Evolutionary conservation across 2,797 vertebrate genomes (phyloP), one percentile per base, ranked within the genome.

Genomic region (Momotus momota): DNA sequence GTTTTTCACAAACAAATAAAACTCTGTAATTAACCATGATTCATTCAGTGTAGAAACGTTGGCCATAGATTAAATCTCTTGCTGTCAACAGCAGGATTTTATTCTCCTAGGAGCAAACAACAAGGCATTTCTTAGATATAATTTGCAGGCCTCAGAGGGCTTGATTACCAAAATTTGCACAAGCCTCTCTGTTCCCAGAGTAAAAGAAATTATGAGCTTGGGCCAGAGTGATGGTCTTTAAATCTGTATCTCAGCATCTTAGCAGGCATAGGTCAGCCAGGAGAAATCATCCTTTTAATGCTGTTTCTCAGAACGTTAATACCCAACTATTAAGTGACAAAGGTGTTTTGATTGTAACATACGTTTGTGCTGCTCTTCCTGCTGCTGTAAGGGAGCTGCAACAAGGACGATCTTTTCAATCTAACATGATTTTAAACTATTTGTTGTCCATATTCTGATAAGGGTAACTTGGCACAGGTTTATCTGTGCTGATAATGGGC

Each of bases 401-500:
- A 86, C 51, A 93, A 87, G 92, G 86, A 77, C 61, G 57, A 86
- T 92, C 62, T 94, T 88, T 96, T 94, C 67, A 89, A 61, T 94
- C 88, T 94, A 65, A 90, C 52, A 62, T 70, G 67, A 45, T 96
- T 97, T 97, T 94, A 88, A 97, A 88, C 66, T 94, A 51, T 90
- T 95, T 67, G 51, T 93, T 92, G 77, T 57, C 82, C 14, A 3
- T 84, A 65, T 94, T 97, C 79, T 94, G 97, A 93, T 97, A 97
- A 97, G 93, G 92, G 96, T 94, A 96, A 96, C 66, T 82, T 90
- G 81, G 85, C 45, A 40, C 65, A 66, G 71, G 86, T 96, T 98
- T 98, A 96, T 97, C 90, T 94, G 27, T 96, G 67, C 94, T 97
- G 96, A 96, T 97, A 97, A 97, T 93, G 71, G 96, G 29, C 71